Base-by-base conservation (phyloP, 2,797 vertebrate genomes). In the Luscinia luscinia region DNA sequence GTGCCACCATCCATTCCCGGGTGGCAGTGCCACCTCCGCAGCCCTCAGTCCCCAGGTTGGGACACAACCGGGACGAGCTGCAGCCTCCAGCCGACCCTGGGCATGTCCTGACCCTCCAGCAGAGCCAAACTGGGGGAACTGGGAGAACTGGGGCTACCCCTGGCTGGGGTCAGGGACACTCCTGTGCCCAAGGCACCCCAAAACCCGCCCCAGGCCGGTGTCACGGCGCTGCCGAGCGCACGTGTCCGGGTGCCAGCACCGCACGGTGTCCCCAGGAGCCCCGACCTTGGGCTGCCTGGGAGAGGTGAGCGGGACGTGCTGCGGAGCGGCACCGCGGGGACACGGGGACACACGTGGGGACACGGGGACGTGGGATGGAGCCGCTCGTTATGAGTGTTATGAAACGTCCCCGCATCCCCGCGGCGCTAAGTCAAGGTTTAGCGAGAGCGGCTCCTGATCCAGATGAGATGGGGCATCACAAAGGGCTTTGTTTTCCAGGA, bases 401-500 rank as follows among this genome's bases (percentile, higher is more conserved):
- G 85, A 95, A 96, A 94, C 59, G 0, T 41, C 22, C 24, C 72
- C 5, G 17, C 82, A 43, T 20, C 72, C 74, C 83, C 11, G 1
- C 6, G 2, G 26, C 4, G 16, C 64, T 52, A 4, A 79, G 79
- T 28, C 6, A 52, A 95, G 89, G 5, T 72, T 90, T 94, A 93
- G 46, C 3, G 72, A 13, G 22, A 49, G 38, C 1, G 9, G 87
- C 85, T 90, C 92, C 90, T 55, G 82, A 95, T 64, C 92, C 87
- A 52, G 78, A 95, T 95, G 89, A 82, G 95, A 84, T 76, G 9
- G 87, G 77, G 89, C 94, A 93, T 67, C 93, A 95, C 95, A 95
- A 96, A 95, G 80, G 94, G 94, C 87, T 97, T 96, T 96, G 96
- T 94, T 38, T 96, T 96, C 90, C 96, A 91, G 94, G 96, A 96